Evolutionary conservation across 2,888 invertebrate genomes (phyloP), one percentile per base, ranked within the genome.

Genomic region (Aphidius colemani): DNA sequence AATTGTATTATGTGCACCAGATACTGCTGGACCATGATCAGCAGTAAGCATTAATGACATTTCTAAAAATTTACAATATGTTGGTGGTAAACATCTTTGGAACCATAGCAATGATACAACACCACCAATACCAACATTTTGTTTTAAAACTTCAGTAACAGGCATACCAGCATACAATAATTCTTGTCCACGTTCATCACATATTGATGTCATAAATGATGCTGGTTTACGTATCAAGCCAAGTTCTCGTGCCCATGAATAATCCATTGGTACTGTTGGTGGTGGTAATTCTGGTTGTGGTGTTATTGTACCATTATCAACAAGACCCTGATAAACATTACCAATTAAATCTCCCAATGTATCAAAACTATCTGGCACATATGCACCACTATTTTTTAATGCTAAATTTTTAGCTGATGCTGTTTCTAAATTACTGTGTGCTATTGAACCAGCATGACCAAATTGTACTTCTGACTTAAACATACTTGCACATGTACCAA

Each of bases 181-280:
- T 84, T 98, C 98, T 79, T 98, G 96, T 8, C 99, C 99, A 70
- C 99, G 88, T 84, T 99, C 99, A 84, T 99, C 99, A 81, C 98
- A 98, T 76, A 99, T 99, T 11, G 96, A 96, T 18, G 98, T 98
- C 93, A 99, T 98, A 84, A 99, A 99, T 2, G 97, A 97, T 0
- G 99, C 98, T 49, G 99, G 99, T 80, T 99, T 99, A 46, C 99
- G 89, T 78, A 99, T 99, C 7, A 99, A 85, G 10, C 99, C 99
- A 66, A 99, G 86, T 85, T 99, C 98, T 88, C 92, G 82, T 5
- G 98, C 98, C 98, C 98, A 99, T 68, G 92, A 94, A 83, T 95
- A 99, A 83, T 99, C 98, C 98, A 99, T 98, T 7, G 98, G 98
- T n/a, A 99, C 98, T 13, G 98, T 98, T 3, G 99, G 99, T 45